Base-by-base conservation (phyloP, 2,888 invertebrate species). In the Hemicrepidius hirtus region DNA sequence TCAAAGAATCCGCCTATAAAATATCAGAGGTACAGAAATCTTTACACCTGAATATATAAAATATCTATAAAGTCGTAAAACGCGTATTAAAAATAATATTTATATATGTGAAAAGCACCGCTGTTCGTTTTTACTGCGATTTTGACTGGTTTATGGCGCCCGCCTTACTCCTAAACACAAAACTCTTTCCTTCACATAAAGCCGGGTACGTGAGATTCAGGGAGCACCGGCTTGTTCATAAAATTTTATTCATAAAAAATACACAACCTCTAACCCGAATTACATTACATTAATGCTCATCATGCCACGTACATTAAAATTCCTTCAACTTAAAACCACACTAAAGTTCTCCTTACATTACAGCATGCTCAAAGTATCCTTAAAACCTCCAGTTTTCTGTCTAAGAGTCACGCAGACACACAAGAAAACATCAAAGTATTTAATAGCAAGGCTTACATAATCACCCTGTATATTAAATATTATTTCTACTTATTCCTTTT, bases 81-180 rank as follows among this genome's bases (percentile, higher is more conserved):
- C 81, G 83, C 83, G 85, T 85, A 86, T 86, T 86, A 86, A 86
- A 86, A 86, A 86, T 86, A 86, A 86, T 86, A 86, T 86, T 86
- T 86, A 86, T 86, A 85, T 85, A 84, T 84, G 84, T 84, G 84
- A 84, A 86, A 85, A 85, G 84, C 84, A 78, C 83, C 85, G 83
- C 84, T 81, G 80, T 80, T 79, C 80, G 82, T 78, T 85, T 86
- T 86, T 85, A 86, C 84, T 80, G 84, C 84, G 78, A 78, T 79
- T 81, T 73, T 85, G 86, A 86, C 84, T 85, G 84, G 85, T 86
- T 86, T 86, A 86, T 82, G 84, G 82, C 80, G 81, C 79, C 84
- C 84, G 84, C 82, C 82, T 72, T 68, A 63, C 62, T 64, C 63
- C 74, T 40, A 70, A 73, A 74, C 60, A 68, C 66, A 68, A 62